phyloP scores from a whole-genome alignment of 2,797 vertebrate genomes.

The Acrocephalus scirpaceus region DNA sequence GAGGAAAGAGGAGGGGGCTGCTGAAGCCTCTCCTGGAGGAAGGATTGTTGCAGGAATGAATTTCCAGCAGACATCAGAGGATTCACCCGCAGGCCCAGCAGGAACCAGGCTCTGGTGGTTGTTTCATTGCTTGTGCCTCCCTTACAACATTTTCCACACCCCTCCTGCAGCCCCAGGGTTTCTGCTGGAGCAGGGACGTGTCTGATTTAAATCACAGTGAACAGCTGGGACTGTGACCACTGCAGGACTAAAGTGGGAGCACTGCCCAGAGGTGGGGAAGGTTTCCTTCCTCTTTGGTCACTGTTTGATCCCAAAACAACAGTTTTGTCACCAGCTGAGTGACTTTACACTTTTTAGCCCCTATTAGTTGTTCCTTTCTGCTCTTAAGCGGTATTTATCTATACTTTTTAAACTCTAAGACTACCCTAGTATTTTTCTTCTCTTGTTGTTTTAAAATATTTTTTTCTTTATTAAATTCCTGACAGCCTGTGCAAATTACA shows the following conservation, averaged over 20 bases:
- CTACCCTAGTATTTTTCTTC: neutral
- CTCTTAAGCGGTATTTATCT: neutral
- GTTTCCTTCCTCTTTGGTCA: neutral
- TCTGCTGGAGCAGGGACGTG: neutral
- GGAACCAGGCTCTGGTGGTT: neutral
- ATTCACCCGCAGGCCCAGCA: neutral
- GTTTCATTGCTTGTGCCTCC: neutral
- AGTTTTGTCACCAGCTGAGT: neutral
- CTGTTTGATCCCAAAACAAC: neutral
- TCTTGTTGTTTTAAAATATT: neutral
- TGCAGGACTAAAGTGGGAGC: rapidly evolving
- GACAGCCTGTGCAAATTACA: rapidly evolving
- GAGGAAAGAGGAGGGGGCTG: neutral
- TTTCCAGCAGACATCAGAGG: neutral
- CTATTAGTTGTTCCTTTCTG: neutral
- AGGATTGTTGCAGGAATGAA: neutral
- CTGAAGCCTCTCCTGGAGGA: neutral
- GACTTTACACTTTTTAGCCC: neutral
- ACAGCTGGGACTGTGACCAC: neutral
- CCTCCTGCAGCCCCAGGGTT: neutral
- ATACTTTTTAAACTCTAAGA: neutral
- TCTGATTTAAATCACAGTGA: neutral
- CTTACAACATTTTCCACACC: neutral
- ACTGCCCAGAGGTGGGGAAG: neutral
- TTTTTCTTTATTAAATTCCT: neutral